phyloP scores from a whole-genome alignment of 2,113 vertebrate species.

The Zonotrichia leucophrys region DNA sequence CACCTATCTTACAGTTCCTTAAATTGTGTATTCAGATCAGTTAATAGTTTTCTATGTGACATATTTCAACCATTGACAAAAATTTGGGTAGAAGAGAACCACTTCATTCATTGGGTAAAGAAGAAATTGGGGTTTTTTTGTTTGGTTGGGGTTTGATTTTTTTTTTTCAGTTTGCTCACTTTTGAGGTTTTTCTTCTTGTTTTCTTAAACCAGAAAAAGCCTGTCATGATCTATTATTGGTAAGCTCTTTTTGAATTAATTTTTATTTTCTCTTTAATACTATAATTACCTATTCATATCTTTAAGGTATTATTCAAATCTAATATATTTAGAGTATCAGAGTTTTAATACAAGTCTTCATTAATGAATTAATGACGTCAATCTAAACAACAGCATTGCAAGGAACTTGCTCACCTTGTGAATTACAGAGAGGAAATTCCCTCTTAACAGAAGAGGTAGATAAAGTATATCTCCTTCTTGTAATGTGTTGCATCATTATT shows the following conservation, averaged over 20 bases:
- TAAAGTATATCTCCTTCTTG: not conserved
- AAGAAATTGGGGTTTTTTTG: fast-evolving
- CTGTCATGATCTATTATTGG: not conserved
- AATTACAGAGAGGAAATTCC: not conserved
- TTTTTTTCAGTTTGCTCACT: fast-evolving
- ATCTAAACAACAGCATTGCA: not conserved
- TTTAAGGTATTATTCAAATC: not conserved
- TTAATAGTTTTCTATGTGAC: not conserved
- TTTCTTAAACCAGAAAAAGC: fast-evolving
- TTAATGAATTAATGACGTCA: not conserved
- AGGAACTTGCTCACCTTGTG: not conserved
- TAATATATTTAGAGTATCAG: not conserved
- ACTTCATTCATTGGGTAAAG: not conserved
- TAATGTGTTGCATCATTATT: not conserved
- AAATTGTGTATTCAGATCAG: fast-evolving
- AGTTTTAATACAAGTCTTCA: not conserved
- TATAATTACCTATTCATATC: not conserved
- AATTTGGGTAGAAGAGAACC: not conserved
- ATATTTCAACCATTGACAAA: not conserved
- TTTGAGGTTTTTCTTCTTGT: not conserved
- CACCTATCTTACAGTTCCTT: not conserved
- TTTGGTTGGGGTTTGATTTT: not conserved
- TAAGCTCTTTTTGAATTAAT: not conserved
- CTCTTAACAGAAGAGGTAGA: not conserved
- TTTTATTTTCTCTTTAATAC: not conserved